Evolutionary conservation across 1,140 invertebrate genomes (phyloP).

Genomic region (Goniozus legneri): DNA sequence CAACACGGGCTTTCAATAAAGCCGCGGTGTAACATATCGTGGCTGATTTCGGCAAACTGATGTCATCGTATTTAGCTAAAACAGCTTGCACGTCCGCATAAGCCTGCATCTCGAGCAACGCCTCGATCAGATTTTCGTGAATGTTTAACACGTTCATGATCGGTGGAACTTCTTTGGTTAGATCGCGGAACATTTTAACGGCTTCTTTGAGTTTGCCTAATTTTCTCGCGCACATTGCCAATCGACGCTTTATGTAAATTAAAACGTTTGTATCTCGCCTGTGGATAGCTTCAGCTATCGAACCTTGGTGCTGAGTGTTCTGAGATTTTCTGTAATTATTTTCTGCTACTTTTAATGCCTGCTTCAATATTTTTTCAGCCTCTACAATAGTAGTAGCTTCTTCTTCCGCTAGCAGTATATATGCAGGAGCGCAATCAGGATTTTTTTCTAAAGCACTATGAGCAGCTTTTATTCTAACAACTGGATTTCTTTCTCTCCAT

Average conservation of each 20-base stretch:
- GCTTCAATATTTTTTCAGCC: slow-evolving; percentile 83
- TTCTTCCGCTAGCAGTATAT: slow-evolving; percentile 94
- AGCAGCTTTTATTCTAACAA: slow-evolving; percentile 87
- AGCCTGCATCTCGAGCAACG: slow-evolving; percentile 90
- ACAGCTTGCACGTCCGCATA: slow-evolving; percentile 97
- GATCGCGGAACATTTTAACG: slow-evolving; percentile 94
- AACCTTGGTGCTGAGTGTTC: slow-evolving; percentile 72
- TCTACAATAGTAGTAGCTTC: slow-evolving; percentile 90
- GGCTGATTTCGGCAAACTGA: slow-evolving; percentile 91
- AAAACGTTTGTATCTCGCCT: slow-evolving; percentile 92
- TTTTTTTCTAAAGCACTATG: slow-evolving; percentile 88
- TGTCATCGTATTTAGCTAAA: slow-evolving; percentile 95
- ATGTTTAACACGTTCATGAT: slow-evolving; percentile 95
- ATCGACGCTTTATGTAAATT: slow-evolving; percentile 89
- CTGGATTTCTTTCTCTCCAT: slow-evolving; percentile 93
- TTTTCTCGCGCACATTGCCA: slow-evolving; percentile 96
- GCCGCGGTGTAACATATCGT: slow-evolving; percentile 97
- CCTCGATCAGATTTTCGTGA: slow-evolving; percentile 97
- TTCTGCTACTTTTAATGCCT: slow-evolving; percentile 86
- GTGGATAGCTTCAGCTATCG: slow-evolving; percentile 74
- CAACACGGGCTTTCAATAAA: slow-evolving; percentile 85
- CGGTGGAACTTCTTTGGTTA: slow-evolving; percentile 96
- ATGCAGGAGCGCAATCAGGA: slow-evolving; percentile 91
- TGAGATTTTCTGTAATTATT: slow-evolving; percentile 81
- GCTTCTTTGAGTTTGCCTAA: slow-evolving; percentile 92